Evolutionary conservation across 2,113 vertebrate genomes (phyloP).

Genomic region (Hydrochoerus hydrochaeris): DNA sequence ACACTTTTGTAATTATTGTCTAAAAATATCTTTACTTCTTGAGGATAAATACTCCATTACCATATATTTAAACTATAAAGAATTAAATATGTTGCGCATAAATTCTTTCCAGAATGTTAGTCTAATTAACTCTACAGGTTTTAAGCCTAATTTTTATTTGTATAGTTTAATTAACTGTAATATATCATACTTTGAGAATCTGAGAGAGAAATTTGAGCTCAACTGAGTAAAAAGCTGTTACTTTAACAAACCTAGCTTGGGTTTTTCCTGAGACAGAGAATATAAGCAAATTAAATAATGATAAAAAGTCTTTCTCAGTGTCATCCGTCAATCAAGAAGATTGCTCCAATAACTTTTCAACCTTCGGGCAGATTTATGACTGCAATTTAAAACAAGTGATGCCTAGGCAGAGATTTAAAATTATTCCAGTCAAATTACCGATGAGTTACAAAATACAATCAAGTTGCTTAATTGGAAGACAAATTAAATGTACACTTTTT

Average conservation of each 20-base stretch:
- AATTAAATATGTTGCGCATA: background rate
- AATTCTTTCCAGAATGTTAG: conserved; percentile 12
- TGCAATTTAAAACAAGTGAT: conserved; percentile 69
- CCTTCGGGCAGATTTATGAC: conserved; percentile 70
- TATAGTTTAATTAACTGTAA: conserved; percentile 51
- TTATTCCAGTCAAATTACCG: conserved; percentile 76
- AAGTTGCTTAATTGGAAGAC: conserved; percentile 71
- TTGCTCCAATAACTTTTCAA: conserved; percentile 27
- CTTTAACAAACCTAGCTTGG: background rate
- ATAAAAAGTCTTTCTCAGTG: background rate
- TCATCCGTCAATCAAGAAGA: conserved; percentile 68
- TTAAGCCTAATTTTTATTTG: conserved; percentile 36
- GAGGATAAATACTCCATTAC: background rate
- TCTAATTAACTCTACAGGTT: conserved; percentile 10
- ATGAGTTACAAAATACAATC: conserved; percentile 74
- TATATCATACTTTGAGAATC: background rate
- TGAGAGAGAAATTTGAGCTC: background rate
- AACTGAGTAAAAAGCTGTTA: background rate
- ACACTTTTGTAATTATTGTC: background rate
- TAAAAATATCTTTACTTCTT: background rate
- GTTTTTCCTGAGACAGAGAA: background rate
- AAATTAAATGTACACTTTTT: conserved; percentile 78
- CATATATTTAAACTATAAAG: background rate
- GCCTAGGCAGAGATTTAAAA: conserved; percentile 70
- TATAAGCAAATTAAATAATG: conserved; percentile 54